phyloP scores from a whole-genome alignment of 2,888 invertebrate species.

The Nemapogon koenigi region DNA sequence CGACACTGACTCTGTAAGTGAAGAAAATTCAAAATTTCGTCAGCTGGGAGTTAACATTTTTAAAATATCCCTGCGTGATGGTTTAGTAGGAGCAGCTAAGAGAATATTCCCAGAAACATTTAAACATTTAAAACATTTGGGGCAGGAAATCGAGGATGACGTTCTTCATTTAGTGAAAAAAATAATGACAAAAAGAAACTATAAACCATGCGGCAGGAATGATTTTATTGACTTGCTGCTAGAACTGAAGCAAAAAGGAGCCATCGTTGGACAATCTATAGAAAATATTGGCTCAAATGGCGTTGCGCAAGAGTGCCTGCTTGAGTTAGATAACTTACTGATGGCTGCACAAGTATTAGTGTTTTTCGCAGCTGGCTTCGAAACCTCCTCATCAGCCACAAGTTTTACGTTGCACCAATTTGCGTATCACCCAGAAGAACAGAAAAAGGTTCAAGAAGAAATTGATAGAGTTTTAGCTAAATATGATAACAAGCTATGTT shows the following conservation, averaged over 20 bases:
- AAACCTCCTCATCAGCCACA: slow-evolving; percentile 56
- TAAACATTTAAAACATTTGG: slow-evolving; percentile 33
- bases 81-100: slow-evolving; percentile 30
- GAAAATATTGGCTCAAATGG: slow-evolving; percentile 27
- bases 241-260: slow-evolving; percentile 40
- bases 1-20: slow-evolving; percentile 37
- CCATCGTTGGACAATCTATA: slow-evolving; percentile 40
- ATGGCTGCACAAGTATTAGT: slow-evolving; percentile 50
- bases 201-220: slow-evolving; percentile 38
- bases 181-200: slow-evolving; percentile 36
- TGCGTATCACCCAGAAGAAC: slow-evolving; percentile 31
- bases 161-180: slow-evolving; percentile 31
- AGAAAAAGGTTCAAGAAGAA: slow-evolving; percentile 28
- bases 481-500: slow-evolving; percentile 27
- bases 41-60: slow-evolving; percentile 43
- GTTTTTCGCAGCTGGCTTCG: slow-evolving; percentile 58
- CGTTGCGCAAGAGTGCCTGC: slow-evolving; percentile 18
- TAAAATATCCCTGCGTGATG: slow-evolving; percentile 32
- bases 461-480: slow-evolving; percentile 27
- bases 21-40: slow-evolving; percentile 44
- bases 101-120: slow-evolving; percentile 38
- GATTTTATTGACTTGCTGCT: slow-evolving; percentile 50
- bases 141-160: slow-evolving; percentile 32
- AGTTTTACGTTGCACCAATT: slow-evolving; percentile 53
- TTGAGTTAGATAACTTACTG: slow-evolving; percentile 36